Conservation (phyloP, 30 jellyfish, hydroid and myxozoan genomes). For the Aurelia sp. region DNA sequence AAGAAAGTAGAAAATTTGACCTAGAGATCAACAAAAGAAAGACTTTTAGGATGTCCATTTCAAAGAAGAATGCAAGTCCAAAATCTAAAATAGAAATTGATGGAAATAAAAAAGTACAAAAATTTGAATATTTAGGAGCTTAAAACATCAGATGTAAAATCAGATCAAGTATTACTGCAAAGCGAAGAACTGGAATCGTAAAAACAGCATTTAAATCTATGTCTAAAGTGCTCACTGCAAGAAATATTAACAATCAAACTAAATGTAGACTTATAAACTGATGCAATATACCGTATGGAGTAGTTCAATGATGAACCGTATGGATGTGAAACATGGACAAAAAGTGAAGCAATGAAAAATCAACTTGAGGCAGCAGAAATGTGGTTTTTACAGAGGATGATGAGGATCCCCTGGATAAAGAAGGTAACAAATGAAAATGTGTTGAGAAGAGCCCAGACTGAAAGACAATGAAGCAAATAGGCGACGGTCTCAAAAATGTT, state of each 20-base stretch:
- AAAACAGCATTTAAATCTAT: background rate
- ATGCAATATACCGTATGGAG: no score
- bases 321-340: conserved; percentile 34
- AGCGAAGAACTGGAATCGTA: conserved; percentile 5
- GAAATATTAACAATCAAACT: no score
- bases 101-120: background rate
- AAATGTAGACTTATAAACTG: no score
- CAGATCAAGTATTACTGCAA: conserved; percentile 10
- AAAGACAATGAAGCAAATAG: no score
- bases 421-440: background rate
- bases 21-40: conserved; percentile 27
- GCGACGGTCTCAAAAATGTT: no score
- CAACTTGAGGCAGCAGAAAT: conserved; percentile 4
- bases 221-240: conserved; percentile 23
- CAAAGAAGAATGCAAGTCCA: conserved; percentile 32
- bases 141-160: conserved; percentile 14
- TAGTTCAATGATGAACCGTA: no score
- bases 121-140: conserved; percentile 3
- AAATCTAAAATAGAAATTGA: conserved; percentile 19
- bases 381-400: conserved; percentile 47
- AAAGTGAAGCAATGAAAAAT: conserved; percentile 24
- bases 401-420: background rate
- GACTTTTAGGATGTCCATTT: conserved; percentile 35
- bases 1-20: conserved; percentile 33
- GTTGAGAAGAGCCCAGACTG: background rate